Evolutionary conservation across 2,113 vertebrate genomes (phyloP).

Genomic region (Protobothrops flavoviridis): DNA sequence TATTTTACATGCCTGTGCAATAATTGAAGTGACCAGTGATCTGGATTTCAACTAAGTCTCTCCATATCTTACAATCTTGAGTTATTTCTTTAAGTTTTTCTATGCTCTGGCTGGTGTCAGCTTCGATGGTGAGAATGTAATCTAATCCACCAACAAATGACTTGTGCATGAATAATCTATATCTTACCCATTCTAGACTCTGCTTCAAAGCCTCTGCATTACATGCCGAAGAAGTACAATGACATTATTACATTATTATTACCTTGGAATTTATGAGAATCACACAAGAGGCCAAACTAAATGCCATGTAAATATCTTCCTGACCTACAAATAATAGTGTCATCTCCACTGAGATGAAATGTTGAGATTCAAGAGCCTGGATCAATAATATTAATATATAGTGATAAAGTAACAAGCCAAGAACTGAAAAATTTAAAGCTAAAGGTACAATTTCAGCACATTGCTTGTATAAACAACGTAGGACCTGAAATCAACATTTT

Average conservation of each 20-base stretch:
- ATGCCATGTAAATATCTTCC: slow-evolving; percentile 52
- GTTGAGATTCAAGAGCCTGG: slow-evolving; percentile 45
- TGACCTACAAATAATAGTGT: slow-evolving; percentile 46
- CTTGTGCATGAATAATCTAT: not conserved
- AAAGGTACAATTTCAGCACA: slow-evolving; percentile 17
- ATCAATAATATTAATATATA: slow-evolving; percentile 53
- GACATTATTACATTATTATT: slow-evolving; percentile 25
- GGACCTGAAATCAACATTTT: not conserved
- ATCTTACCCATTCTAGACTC: not conserved
- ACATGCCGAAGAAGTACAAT: slow-evolving; percentile 38
- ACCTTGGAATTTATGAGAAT: slow-evolving; percentile 36
- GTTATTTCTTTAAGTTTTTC: not conserved
- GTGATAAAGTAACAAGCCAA: slow-evolving; percentile 35
- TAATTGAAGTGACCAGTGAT: not conserved
- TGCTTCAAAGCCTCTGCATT: not conserved
- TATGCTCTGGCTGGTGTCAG: not conserved
- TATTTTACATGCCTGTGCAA: not conserved
- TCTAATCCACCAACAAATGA: not conserved
- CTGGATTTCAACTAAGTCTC: not conserved
- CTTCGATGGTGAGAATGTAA: not conserved
- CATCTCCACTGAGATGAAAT: slow-evolving; percentile 20
- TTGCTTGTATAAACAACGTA: slow-evolving; percentile 9
- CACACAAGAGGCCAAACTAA: slow-evolving; percentile 35
- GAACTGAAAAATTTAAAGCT: slow-evolving; percentile 6
- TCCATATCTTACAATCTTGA: not conserved